A percentile compares a stretch with the other conserved stretches of the same genome.
These are phyloP conservation scores for Ciconia boyciana DNA, from an alignment of 2,113 vertebrate genomes.

Conservation along the genomic window DNA sequence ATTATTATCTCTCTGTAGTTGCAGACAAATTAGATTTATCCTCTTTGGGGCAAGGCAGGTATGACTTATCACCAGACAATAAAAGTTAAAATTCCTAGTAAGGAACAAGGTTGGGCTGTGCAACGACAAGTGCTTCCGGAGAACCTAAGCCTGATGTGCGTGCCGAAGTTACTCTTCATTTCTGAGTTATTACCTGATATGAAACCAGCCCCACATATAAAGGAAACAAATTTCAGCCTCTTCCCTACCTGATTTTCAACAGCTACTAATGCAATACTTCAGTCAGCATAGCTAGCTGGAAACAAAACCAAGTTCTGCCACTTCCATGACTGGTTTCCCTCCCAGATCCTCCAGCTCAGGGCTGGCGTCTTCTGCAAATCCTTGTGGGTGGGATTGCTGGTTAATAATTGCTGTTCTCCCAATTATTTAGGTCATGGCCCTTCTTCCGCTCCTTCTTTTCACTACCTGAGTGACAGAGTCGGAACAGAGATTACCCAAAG, in stretches of 20 bases:
- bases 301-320: not conserved
- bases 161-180: not conserved
- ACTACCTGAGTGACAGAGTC: not conserved
- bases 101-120: not conserved
- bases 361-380: not conserved
- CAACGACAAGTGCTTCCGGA: not conserved
- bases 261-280: not conserved
- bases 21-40: not conserved
- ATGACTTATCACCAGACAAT: not conserved
- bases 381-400: not conserved
- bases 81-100: not conserved
- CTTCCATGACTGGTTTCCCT: not conserved
- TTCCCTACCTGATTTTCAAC: not conserved
- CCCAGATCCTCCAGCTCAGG: not conserved
- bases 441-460: not conserved
- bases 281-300: not conserved
- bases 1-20: not conserved
- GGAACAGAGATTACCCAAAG: not conserved
- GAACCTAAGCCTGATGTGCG: rapidly evolving
- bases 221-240: not conserved
- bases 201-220: not conserved
- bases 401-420: not conserved
- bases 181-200: not conserved
- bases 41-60: not conserved
- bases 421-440: not conserved